These are phyloP conservation scores for Mesocricetus auratus DNA, from an alignment of 2,113 vertebrate species.

Conservation along the genomic window DNA sequence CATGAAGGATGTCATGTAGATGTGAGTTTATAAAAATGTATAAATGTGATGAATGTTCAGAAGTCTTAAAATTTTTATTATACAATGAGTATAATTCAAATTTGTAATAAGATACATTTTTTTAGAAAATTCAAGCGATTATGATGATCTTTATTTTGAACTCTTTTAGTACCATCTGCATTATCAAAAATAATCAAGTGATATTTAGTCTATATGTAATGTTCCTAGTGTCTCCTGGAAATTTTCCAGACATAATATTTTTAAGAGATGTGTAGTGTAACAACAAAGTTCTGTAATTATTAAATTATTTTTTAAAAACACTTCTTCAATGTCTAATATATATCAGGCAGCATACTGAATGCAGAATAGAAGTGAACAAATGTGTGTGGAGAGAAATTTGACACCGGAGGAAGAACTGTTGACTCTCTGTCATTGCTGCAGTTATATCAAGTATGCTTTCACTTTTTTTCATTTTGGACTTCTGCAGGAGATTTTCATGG, in stretches of 20 bases:
- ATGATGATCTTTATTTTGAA: not conserved
- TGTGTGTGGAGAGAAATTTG: not conserved
- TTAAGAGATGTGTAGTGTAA: not conserved
- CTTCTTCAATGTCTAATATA: not conserved
- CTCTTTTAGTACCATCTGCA: not conserved
- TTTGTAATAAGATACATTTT: conserved; percentile 31
- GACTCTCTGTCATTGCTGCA: not conserved
- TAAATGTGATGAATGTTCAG: conserved; percentile 21
- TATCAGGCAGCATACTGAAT: not conserved
- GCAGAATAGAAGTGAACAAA: not conserved
- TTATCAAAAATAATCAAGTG: conserved; percentile 19
- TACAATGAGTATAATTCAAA: not conserved
- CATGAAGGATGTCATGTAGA: not conserved
- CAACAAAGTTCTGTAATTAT: not conserved
- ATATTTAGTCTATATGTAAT: conserved; percentile 14
- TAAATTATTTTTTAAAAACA: conserved; percentile 16
- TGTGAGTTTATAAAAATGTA: not conserved
- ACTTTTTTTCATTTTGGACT: not conserved
- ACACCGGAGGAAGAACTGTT: not conserved
- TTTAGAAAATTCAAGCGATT: not conserved
- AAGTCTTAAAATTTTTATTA: conserved; percentile 10
- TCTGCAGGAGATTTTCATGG: conserved; percentile 1
- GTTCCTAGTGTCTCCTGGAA: not conserved
- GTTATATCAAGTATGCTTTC: not conserved
- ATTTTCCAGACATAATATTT: not conserved